Conservation (phyloP, 1,140 invertebrate genomes). For the Thaumetopoea pityocampa region DNA sequence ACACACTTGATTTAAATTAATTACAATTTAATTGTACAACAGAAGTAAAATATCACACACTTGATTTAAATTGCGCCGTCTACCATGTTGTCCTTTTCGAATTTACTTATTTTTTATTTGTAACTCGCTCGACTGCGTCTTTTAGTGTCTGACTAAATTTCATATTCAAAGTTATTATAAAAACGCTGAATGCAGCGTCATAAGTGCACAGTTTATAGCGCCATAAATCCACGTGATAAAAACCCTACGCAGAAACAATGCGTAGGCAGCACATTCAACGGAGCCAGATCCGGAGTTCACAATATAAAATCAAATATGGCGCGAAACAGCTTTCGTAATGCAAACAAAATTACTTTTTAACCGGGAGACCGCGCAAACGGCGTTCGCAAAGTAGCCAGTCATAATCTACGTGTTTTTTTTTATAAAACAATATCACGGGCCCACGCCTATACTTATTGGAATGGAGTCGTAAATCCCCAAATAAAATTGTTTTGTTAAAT, state of each 20-base stretch:
- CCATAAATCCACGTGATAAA: slow-evolving; percentile 33
- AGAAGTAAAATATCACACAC: too few relatives aligned
- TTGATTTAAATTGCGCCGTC: too few relatives aligned
- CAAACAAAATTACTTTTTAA: slow-evolving; percentile 35
- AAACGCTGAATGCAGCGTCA: slow-evolving; percentile 6
- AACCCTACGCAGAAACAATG: slow-evolving; percentile 23
- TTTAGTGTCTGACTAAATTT: slow-evolving; percentile 1
- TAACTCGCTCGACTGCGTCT: slow-evolving; percentile 1
- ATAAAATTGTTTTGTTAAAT: slow-evolving; percentile 19
- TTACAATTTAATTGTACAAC: too few relatives aligned
- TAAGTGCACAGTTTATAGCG: slow-evolving; percentile 20
- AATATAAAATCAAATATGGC: slow-evolving; percentile 48
- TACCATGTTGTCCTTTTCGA: neutral
- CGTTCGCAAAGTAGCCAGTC: too few relatives aligned
- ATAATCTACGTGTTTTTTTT: slow-evolving; percentile 6
- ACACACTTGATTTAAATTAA: too few relatives aligned
- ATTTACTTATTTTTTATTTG: slow-evolving; percentile 4
- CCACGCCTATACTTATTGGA: slow-evolving; percentile 22
- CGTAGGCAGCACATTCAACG: slow-evolving; percentile 35
- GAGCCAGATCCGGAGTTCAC: slow-evolving; percentile 30
- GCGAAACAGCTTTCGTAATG: slow-evolving; percentile 34
- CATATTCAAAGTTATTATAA: slow-evolving; percentile 6
- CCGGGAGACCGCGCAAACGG: slow-evolving; percentile 28
- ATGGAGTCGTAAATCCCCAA: slow-evolving; percentile 25
- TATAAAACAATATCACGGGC: slow-evolving; percentile 10